These are phyloP conservation scores for Sula dactylatra DNA, from an alignment of 2,113 vertebrate species.

Conservation along the genomic window DNA sequence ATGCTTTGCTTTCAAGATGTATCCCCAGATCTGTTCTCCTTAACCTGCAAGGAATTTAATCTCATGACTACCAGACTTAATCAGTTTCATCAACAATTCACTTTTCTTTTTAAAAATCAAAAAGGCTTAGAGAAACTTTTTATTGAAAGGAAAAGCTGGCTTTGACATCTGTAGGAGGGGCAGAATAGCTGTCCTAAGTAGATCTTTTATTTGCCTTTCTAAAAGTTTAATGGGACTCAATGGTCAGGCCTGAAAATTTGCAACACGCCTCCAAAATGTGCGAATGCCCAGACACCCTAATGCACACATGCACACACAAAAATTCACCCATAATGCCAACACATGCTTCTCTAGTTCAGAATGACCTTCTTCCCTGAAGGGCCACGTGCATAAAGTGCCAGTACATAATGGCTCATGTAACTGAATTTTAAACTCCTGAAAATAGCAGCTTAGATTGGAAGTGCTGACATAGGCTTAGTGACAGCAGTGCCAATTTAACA, in stretches of 20 bases:
- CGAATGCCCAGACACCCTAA: neutral
- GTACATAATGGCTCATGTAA: constrained; percentile 46
- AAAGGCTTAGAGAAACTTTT: neutral
- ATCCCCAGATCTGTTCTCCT: neutral
- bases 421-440: constrained; percentile 71
- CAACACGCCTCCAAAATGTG: neutral
- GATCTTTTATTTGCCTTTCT: neutral
- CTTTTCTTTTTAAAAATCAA: neutral
- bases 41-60: neutral
- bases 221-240: neutral
- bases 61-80: neutral
- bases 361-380: constrained; percentile 31
- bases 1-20: neutral
- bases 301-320: neutral
- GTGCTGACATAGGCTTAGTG: constrained; percentile 56
- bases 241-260: neutral
- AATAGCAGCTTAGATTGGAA: constrained; percentile 66
- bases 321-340: neutral
- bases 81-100: neutral
- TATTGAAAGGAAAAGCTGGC: neutral
- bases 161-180: neutral
- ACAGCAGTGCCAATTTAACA: constrained; percentile 23
- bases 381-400: constrained; percentile 29
- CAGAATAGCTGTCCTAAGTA: neutral
- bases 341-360: neutral